phyloP scores from a whole-genome alignment of 2,888 invertebrate species.

The Drosophila sordidula region DNA sequence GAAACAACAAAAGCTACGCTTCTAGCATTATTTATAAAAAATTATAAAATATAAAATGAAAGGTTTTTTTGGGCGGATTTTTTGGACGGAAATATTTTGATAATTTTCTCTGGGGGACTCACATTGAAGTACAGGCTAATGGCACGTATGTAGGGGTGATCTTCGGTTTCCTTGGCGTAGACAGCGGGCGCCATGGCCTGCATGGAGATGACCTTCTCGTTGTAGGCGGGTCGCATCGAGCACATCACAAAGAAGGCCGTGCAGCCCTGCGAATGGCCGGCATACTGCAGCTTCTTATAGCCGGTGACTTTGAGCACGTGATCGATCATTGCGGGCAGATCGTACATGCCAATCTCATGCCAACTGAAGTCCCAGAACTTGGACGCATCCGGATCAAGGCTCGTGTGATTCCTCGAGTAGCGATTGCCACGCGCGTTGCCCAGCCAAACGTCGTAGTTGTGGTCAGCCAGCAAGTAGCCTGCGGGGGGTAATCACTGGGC shows the following conservation, averaged over 20 bases:
- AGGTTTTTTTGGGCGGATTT: no score
- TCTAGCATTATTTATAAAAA: no score
- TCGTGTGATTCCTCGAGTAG: constrained; percentile 83
- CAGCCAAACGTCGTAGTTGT: constrained; percentile 84
- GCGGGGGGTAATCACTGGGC: constrained; percentile 46
- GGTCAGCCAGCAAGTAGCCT: constrained; percentile 86
- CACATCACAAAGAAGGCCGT: constrained; percentile 89
- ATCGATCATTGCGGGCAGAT: constrained; percentile 94
- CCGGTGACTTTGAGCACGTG: constrained; percentile 86
- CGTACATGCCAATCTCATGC: constrained; percentile 93
- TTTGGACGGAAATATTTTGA: no score
- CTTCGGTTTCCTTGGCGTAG: constrained; percentile 85
- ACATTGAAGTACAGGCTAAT: constrained; percentile 83
- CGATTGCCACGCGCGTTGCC: constrained; percentile 85
- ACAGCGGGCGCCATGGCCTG: constrained; percentile 90
- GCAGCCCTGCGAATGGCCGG: constrained; percentile 90
- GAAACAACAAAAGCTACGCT: no score
- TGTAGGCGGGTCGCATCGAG: constrained; percentile 88
- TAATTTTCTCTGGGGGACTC: no score
- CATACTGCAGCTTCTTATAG: constrained; percentile 86
- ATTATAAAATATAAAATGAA: no score
- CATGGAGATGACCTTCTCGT: constrained; percentile 88
- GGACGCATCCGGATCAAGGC: constrained; percentile 80
- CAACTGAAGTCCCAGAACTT: constrained; percentile 91
- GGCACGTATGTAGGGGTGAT: constrained; percentile 83